Evolutionary conservation across 2,113 vertebrate genomes (phyloP).

Genomic region (Mus musculus): GRCm39 chr12:16241001-16241500

Average conservation of each 20-base stretch:
- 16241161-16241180: background rate
- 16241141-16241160: background rate
- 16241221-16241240: too few relatives aligned
- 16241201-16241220: background rate
- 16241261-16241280: background rate
- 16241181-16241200: background rate
- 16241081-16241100: background rate
- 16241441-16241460: background rate
- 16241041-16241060: conserved; percentile 62
- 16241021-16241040: conserved; percentile 74
- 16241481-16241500: background rate
- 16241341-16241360: background rate
- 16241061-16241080: conserved; percentile 49
- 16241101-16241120: conserved; percentile 47
- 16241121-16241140: conserved; percentile 4
- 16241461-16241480: background rate
- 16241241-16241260: background rate
- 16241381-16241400: background rate
- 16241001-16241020: conserved; percentile 78
- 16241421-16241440: background rate
- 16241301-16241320: background rate
- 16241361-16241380: background rate
- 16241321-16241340: background rate
- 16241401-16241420: background rate
- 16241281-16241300: background rate